phyloP scores from a whole-genome alignment of 2,888 invertebrate species.

The Amorpha juglandis region DNA sequence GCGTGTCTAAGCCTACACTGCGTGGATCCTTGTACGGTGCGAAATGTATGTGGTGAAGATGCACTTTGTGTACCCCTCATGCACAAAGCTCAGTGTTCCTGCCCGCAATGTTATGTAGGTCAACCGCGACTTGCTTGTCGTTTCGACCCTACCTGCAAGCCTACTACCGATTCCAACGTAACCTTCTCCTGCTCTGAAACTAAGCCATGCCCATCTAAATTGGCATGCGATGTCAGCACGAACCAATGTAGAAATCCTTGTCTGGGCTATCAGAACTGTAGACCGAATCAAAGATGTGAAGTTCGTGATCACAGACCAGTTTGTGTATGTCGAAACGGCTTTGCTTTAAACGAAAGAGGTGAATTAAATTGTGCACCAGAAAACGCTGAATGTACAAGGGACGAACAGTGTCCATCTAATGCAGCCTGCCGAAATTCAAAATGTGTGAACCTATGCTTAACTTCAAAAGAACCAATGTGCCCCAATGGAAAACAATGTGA shows the following conservation, averaged over 20 bases:
- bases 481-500: conserved; percentile 93
- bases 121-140: conserved; percentile 91
- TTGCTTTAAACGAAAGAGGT: conserved; percentile 93
- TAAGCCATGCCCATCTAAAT: conserved; percentile 89
- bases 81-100: conserved; percentile 94
- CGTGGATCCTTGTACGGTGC: conserved; percentile 94
- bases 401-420: conserved; percentile 93
- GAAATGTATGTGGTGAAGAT: conserved; percentile 94
- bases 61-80: conserved; percentile 93
- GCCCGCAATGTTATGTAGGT: conserved; percentile 94
- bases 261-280: conserved; percentile 88
- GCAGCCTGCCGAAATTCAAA: conserved; percentile 92
- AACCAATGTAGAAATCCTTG: conserved; percentile 93
- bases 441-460: conserved; percentile 94
- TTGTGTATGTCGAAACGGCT: conserved; percentile 95
- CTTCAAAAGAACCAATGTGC: conserved; percentile 87
- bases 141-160: conserved; percentile 91
- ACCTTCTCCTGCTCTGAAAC: conserved; percentile 87
- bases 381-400: conserved; percentile 90
- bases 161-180: conserved; percentile 84
- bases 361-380: conserved; percentile 94
- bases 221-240: conserved; percentile 88
- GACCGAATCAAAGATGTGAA: conserved; percentile 93
- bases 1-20: conserved; percentile 96
- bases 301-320: conserved; percentile 93